Conservation (phyloP, 1,140 invertebrate genomes). For the Asbolus verrucosus region DNA sequence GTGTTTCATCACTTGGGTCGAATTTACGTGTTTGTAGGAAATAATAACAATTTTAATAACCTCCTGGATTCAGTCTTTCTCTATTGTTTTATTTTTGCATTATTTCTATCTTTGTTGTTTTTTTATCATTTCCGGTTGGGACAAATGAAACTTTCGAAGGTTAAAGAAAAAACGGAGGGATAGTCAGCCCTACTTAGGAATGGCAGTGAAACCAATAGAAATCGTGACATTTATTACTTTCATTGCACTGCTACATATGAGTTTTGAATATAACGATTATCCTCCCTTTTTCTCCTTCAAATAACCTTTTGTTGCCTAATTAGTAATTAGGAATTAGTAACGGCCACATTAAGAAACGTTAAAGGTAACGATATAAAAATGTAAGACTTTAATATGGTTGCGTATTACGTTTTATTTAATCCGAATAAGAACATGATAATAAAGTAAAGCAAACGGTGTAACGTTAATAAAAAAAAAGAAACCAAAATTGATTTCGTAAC, state of each 20-base stretch:
- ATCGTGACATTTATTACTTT: conserved; percentile 38
- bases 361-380: background rate
- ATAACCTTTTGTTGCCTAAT: conserved; percentile 21
- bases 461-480: too few relatives aligned
- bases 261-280: conserved; percentile 23
- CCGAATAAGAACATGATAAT: too few relatives aligned
- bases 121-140: background rate
- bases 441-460: too few relatives aligned
- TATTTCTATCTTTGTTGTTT: too few relatives aligned
- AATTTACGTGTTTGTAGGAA: too few relatives aligned
- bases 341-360: background rate
- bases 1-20: too few relatives aligned
- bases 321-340: conserved; percentile 10
- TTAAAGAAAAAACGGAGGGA: conserved; percentile 16
- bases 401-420: too few relatives aligned
- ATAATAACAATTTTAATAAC: too few relatives aligned
- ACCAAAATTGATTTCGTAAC: conserved; percentile 10
- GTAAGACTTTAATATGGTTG: too few relatives aligned
- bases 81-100: background rate
- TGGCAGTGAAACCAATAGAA: conserved; percentile 34
- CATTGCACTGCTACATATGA: conserved; percentile 24
- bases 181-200: conserved; percentile 30
- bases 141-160: conserved; percentile 17
- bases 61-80: background rate
- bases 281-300: conserved; percentile 13